Base-by-base conservation (phyloP, 2,888 invertebrate genomes). In the Desoria tigrina region DNA sequence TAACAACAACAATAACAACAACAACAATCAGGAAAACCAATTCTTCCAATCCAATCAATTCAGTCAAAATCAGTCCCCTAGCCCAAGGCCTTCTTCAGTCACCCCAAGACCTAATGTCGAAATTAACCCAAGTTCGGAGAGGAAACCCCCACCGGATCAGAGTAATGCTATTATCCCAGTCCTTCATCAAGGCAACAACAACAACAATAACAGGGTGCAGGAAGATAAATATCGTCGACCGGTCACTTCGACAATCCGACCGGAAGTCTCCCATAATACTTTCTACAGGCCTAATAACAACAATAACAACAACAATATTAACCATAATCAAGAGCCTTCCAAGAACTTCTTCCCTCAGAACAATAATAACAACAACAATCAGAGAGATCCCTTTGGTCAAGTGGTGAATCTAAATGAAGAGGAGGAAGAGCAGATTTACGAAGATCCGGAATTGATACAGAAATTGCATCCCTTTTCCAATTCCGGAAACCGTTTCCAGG, bases 131-230 rank as follows among this genome's bases (percentile, higher is more conserved):
- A 74, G 74, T 58, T 74, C 74, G 1, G 76, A 76, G 54, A 53
- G 76, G 37, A 74, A 72, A 32, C 76, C 76, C 14, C 76, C 76
- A n/a, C 73, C 74, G 56, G 76, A 74, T 57, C 72, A 72, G 65
- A 72, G 72, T 50, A 76, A 76, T 62, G 73, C 74, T 27, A 69
- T 75, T 45, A 61, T 58, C 6, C 71, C 74, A n/a, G 55, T 55
- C 21, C 26, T 74, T 0, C 24, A 60, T 23, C 51, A 23, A 21
- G 45, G 45, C 4, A 6, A 21, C 6, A 14, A 3, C 6, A 27
- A 32, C 4, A 1, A 32, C 27, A 61, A 57, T 39, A 24, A 42
- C 27, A 37, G 49, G 26, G 60, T 49, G 6, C 37, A 54, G 1
- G 61, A 57, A 18, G 67, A 63, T 2, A n/a, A 51, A 51, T 54